Evolutionary conservation across 2,888 invertebrate genomes (phyloP), one percentile per base, ranked within the genome.

Genomic region (Kryphioiulus occultus): DNA sequence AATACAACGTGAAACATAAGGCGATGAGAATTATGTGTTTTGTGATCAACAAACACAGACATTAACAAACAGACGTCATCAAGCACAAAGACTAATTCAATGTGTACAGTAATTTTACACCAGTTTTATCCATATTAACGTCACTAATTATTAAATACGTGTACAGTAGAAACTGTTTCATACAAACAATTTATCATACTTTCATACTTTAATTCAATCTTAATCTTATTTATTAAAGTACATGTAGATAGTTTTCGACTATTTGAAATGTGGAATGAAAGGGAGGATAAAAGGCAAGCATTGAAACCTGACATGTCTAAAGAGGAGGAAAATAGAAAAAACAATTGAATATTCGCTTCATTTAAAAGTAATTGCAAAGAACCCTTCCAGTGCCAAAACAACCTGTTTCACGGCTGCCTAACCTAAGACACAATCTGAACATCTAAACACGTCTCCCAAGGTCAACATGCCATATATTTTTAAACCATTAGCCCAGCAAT

Each of bases 311-410:
- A 85, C 47, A 44, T 22, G 19, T 85, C 85, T 32, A 30, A 42
- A 42, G 47, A 47, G 47, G 53, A 42, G 42, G n/a, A 87, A 47
- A 85, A 85, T 44, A 17, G 30, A 85, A 87, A 68, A 85, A 78
- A 87, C 1, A 17, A 87, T 59, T 84, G 84, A 30, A 85, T 53
- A 84, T 85, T 68, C 87, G 59, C 19, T 42, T 32, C 85, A 85
- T 85, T 84, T 85, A 44, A 87, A 26, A 22, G 78, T 30, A 78
- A 26, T 78, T 78, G 12, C 78, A 78, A 30, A 3, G 78, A 78
- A 30, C 78, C 30, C 78, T 78, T 78, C 78, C 30, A 87, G 39
- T 59, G 39, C 32, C 85, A 22, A 30, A 30, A 47, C 42, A 85
- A 44, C 44, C 26, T 32, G 85, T 85, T 44, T 85, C 32, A 85